Conservation (phyloP, 2,888 invertebrate species). For the Harmothoe impar region DNA sequence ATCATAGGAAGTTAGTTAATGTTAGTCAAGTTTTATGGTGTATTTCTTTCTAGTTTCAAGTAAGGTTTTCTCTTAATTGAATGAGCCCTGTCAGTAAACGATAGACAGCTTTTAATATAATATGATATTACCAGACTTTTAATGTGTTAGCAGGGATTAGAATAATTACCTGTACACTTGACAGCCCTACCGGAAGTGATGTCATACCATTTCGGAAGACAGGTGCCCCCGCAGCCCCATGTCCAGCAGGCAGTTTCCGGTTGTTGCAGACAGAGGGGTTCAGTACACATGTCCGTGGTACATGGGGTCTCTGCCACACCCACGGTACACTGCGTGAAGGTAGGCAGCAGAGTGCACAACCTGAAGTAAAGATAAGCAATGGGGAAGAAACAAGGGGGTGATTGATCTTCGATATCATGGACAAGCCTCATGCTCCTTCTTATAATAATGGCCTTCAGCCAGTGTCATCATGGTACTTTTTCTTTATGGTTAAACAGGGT, state of each 20-base stretch:
- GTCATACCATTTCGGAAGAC: conserved; percentile 78
- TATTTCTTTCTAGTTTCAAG: too few species aligned
- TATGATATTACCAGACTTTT: background rate
- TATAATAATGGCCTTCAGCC: too few species aligned
- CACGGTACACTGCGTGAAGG: conserved; percentile 76
- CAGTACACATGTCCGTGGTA: conserved; percentile 74
- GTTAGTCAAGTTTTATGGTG: too few species aligned
- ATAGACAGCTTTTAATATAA: too few species aligned
- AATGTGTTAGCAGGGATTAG: background rate
- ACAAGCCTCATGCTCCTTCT: too few species aligned
- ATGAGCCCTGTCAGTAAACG: too few species aligned
- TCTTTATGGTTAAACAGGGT: too few species aligned
- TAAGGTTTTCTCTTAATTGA: too few species aligned
- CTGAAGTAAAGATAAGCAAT: background rate
- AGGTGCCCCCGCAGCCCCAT: conserved; percentile 75
- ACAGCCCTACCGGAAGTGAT: conserved; percentile 73
- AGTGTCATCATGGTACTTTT: too few species aligned
- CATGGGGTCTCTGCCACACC: conserved; percentile 75
- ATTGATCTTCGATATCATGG: too few species aligned
- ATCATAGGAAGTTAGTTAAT: too few species aligned
- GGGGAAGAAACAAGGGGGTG: too few species aligned
- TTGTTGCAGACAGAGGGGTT: conserved; percentile 75
- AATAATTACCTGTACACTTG: conserved; percentile 72
- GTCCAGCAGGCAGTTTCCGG: conserved; percentile 77
- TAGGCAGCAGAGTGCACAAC: background rate